These are phyloP conservation scores for Poeciliopsis prolifica DNA, from an alignment of 2,113 vertebrate genomes.

Conservation along the genomic window DNA sequence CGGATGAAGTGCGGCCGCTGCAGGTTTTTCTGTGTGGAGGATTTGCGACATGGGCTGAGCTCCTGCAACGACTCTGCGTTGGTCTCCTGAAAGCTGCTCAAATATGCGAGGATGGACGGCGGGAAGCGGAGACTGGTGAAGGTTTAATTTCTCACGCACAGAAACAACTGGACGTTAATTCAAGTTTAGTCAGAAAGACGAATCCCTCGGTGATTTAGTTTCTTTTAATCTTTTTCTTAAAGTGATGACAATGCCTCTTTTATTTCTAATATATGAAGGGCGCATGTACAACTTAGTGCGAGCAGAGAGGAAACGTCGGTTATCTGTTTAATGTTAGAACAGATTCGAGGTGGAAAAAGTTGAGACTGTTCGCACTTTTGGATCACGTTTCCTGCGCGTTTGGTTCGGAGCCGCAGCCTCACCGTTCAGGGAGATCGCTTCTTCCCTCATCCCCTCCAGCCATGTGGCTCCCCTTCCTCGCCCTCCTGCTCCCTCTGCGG, in stretches of 20 bases:
- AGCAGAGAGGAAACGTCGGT: neutral
- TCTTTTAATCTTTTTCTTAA: neutral
- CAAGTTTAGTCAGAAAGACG: neutral
- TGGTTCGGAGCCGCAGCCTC: conserved; percentile 10
- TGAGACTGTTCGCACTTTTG: neutral
- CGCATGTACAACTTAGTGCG: neutral
- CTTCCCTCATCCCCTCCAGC: conserved; percentile 24
- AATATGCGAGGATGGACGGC: conserved; percentile 56
- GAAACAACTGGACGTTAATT: conserved; percentile 3
- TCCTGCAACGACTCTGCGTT: conserved; percentile 31
- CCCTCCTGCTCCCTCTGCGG: conserved; percentile 86
- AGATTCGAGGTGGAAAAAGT: conserved; percentile 4
- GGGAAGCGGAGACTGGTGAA: conserved; percentile 45
- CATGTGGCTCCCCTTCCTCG: conserved; percentile 73
- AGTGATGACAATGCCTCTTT: conserved; percentile 8
- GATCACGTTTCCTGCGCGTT: conserved; percentile 13
- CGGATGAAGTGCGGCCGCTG: conserved; percentile 42
- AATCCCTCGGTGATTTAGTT: neutral
- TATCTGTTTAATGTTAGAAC: neutral
- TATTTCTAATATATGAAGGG: neutral
- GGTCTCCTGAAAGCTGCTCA: conserved; percentile 47
- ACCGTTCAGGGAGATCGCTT: neutral
- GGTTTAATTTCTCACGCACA: conserved; percentile 14
- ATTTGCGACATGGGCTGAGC: conserved; percentile 77
- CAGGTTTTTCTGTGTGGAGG: conserved; percentile 37